Base-by-base conservation (phyloP, 2,113 vertebrate species). In the Mustelus asterias region DNA sequence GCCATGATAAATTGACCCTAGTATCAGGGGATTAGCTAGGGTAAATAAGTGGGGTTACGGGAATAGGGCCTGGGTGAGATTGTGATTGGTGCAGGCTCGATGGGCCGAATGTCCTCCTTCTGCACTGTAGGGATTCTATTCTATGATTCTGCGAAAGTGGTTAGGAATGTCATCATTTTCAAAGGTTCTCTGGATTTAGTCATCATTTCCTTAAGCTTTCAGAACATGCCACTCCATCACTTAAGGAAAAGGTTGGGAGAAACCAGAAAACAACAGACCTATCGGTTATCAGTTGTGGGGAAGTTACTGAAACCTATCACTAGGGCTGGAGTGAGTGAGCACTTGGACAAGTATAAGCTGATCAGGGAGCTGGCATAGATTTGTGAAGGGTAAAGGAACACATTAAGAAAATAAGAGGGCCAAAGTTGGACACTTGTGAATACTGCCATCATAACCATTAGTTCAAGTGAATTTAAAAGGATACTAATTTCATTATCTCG, bases 401-500 rank as follows among this genome's bases (percentile, higher is more conserved):
- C 60, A 63, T 63, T 70, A 22, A 8, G 69, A 70, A 4, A 70
- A 7, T 70, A 70, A 85, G 37, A 85, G 14, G 18, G 80, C 3
- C 80, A 85, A 41, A 85, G 37, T 41, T 86, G 26, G 54, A 89
- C 16, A 10, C 13, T 60, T 89, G 13, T 0, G 10, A 58, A 58
- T 9, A 89, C 29, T 14, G 4, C 13, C n/a, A 76, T 33, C 72
- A 76, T 33, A 44, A 83, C 37, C 7, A 16, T 94, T 44, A 44
- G 63, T 94, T 94, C 20, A 48, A 33, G 16, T 69, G 37, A 63
- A 67, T 18, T 26, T 86, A 69, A 96, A 99, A 99, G 98, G 99
- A 99, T 99, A 99, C 98, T 98, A 96, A 99, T 99, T 97, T 99
- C 99, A 85, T 98, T 98, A 96, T 99, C 98, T 90, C 99, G 98